Base-by-base conservation (phyloP, 1,140 invertebrate genomes). In the Alviniconcha marisindica region DNA sequence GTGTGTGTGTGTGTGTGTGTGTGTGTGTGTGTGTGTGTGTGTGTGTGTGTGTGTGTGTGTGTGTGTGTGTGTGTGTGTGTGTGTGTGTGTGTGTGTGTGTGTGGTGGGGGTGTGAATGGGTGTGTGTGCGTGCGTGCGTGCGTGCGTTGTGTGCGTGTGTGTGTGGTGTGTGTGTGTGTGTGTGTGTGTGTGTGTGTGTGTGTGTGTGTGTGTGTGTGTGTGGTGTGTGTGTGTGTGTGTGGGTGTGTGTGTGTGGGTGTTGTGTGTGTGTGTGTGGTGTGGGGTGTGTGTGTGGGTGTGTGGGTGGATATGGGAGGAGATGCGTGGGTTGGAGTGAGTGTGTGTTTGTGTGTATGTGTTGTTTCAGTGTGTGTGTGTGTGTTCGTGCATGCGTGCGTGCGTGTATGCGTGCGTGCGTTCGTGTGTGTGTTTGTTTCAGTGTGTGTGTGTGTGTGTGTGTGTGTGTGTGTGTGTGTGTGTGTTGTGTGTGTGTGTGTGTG, bases 261-360 rank as follows among this genome's bases (percentile, higher is more conserved):
- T 66, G 60, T 33, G 15, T 66, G 60, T 33, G 24, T 66, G 60
- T 33, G 24, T 66, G 60, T 33, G 24, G 31, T n/a, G 5, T 2
- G 31, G 60, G 31, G 60, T 66, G 24, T 31, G 28, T 66, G 24
- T 66, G 60, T 66, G 15, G 31, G 60, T 66, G 31, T 33, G 60
- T 33, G 60, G 10, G 60, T 66, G 60, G 31, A 31, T 66, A 31
- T 66, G 60, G 31, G 60, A 33, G 60, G 31, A 31, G 31, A 31
- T 66, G 60, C 36, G 60, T 33, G 60, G 31, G 60, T 66, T n/a
- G 31, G 60, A 33, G 60, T 66, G 60, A 33, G 60, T 66, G 60
- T 66, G 60, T 66, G 60, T 66, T n/a, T 33, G 60, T 66, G 60
- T 66, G 60, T 33, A 33, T 33, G 60, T 33, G 60, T 33, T n/a